Evolutionary conservation across 1,140 invertebrate species (phyloP).

Genomic region (Dendrolimus punctatus): DNA sequence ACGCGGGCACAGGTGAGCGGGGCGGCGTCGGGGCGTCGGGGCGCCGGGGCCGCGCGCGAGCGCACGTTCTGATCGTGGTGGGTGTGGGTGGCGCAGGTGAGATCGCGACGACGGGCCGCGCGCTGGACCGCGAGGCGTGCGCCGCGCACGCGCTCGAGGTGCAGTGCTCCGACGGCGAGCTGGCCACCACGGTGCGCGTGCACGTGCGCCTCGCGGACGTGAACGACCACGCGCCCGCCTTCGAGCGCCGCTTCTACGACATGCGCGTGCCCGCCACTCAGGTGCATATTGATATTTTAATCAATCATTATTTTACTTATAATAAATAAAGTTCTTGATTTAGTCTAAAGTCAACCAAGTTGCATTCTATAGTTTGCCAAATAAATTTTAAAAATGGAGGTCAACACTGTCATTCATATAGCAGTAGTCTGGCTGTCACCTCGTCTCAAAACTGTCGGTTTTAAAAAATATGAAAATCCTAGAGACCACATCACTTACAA

Average conservation of each 20-base stretch:
- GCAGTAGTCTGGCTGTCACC: too few relatives aligned
- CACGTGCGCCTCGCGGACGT: slow-evolving; percentile 86
- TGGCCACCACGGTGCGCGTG: slow-evolving; percentile 88
- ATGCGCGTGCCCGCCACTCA: slow-evolving; percentile 78
- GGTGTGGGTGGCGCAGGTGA: slow-evolving; percentile 73
- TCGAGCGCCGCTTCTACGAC: slow-evolving; percentile 86
- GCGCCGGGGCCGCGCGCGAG: not conserved
- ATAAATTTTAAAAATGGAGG: too few relatives aligned
- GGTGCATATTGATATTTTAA: too few relatives aligned
- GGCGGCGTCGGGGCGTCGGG: not conserved
- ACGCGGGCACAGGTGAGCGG: slow-evolving; percentile 82
- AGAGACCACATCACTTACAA: too few relatives aligned
- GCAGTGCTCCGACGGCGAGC: slow-evolving; percentile 85
- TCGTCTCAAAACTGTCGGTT: too few relatives aligned
- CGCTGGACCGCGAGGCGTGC: slow-evolving; percentile 89
- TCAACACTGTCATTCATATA: too few relatives aligned
- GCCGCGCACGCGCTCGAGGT: slow-evolving; percentile 90
- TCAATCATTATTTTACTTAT: not conserved
- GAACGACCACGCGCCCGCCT: slow-evolving; percentile 89
- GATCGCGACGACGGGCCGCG: slow-evolving; percentile 85
- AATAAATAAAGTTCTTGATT: too few relatives aligned
- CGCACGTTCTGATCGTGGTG: not conserved
- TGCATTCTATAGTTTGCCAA: too few relatives aligned
- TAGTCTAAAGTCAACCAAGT: too few relatives aligned
- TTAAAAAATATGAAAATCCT: too few relatives aligned